Evolutionary conservation across 2,113 vertebrate genomes (phyloP), one percentile per base, ranked within the genome.

Genomic region (Etheostoma spectabile): DNA sequence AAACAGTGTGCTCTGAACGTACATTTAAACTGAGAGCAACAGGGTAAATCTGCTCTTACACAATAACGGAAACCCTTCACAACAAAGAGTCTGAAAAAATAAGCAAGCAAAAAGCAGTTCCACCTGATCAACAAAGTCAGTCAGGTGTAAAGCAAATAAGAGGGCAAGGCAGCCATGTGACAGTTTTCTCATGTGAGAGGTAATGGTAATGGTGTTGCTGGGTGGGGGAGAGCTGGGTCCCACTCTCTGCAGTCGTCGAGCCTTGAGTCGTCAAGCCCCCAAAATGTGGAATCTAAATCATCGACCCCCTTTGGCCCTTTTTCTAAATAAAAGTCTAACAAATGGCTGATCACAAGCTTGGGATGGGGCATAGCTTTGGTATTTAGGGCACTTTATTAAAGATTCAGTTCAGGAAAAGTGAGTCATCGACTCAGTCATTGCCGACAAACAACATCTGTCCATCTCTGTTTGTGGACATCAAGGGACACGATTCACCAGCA

Each of bases 121-220:
- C 85, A 83, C 60, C 78, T 90, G 83, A 78, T 88, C 67, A 86
- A 33, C 33, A 13, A 64, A 83, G 42, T 1, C 5, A 64, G 52
- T 56, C 46, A 35, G 24, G 53, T 61, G 72, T 49, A 79, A 83
- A 74, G 65, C 57, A 85, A 93, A 91, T 86, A 88, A 82, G 56
- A 72, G 49, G 35, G 74, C 73, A 76, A 53, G 57, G 84, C 30
- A 74, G 61, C 49, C 10, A 70, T 81, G 64, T 91, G 87, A 83
- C 38, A 6, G 22, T 21, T 82, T 85, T 87, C 78, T 84, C 87
- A 91, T 84, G 81, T 78, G 67, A 87, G 74, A 69, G 59, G 22
- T 42, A 13, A 35, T 49, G 33, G 15, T 56, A 18, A 80, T 56
- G 69, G 70, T n/a, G 62, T 16, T 45, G 69, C 45, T 51, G 53